Evolutionary conservation across 2,113 vertebrate species (phyloP).

Genomic region (Phainopepla nitens): DNA sequence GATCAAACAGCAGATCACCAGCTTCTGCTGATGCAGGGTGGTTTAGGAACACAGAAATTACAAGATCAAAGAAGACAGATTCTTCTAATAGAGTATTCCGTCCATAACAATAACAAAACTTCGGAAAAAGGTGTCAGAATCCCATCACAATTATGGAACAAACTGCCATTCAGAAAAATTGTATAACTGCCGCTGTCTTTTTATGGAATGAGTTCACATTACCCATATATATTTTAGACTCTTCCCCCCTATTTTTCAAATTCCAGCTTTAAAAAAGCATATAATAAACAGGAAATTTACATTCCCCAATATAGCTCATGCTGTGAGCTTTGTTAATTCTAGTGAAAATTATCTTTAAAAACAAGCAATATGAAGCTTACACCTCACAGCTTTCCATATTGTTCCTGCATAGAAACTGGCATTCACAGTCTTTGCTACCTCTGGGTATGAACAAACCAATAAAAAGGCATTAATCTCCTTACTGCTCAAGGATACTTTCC

Average conservation of each 20-base stretch:
- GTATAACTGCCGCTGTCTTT: not conserved
- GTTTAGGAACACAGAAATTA: constrained; percentile 20
- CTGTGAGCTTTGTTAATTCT: not conserved
- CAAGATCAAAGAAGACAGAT: not conserved
- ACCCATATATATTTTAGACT: not conserved
- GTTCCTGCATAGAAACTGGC: not conserved
- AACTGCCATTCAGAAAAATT: not conserved
- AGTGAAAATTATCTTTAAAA: not conserved
- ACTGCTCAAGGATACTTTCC: not conserved
- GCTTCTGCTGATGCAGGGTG: not conserved
- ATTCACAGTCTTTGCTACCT: not conserved
- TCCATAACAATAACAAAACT: not conserved
- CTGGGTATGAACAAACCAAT: not conserved
- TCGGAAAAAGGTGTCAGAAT: not conserved
- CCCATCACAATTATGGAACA: not conserved
- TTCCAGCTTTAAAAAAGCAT: not conserved
- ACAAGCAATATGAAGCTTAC: not conserved
- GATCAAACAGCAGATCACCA: not conserved
- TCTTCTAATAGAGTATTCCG: not conserved
- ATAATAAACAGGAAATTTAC: not conserved
- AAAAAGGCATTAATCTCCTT: not conserved
- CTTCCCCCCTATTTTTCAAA: not conserved
- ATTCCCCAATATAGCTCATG: not conserved
- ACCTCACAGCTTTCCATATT: not conserved
- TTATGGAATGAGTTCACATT: not conserved